phyloP scores from a whole-genome alignment of 1,140 invertebrate genomes.

The Adelges cooleyi region DNA sequence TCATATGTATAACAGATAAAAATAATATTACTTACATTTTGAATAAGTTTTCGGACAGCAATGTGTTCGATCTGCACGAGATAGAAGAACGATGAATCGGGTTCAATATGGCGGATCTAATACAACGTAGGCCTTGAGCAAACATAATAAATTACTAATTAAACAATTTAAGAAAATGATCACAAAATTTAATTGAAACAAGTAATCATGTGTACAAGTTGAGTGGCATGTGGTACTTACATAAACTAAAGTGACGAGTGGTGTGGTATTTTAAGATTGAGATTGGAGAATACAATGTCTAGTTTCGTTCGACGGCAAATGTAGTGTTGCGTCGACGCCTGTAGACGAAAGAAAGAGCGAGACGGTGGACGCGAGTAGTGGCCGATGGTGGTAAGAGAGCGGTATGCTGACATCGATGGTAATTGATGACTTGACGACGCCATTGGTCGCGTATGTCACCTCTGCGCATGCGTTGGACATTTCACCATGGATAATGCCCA shows the following conservation, averaged over 20 bases:
- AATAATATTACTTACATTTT: neutral
- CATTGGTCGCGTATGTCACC: no score
- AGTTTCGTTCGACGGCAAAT: neutral
- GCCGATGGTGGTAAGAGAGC: no score
- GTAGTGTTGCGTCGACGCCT: conserved; percentile 1
- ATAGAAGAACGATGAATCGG: neutral
- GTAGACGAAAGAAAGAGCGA: conserved; percentile 2
- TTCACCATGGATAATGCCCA: no score
- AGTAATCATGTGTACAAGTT: no score
- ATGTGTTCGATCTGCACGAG: neutral
- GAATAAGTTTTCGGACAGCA: neutral
- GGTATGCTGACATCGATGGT: no score
- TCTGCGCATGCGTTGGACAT: no score
- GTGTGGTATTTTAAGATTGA: neutral
- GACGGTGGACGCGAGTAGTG: no score
- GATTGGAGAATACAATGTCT: neutral
- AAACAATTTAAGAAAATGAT: neutral
- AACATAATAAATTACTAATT: conserved; percentile 17
- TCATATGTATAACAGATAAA: neutral
- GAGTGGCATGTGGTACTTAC: neutral
- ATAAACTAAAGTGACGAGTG: neutral
- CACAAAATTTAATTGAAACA: no score
- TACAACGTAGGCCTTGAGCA: conserved; percentile 10
- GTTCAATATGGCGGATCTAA: conserved; percentile 22
- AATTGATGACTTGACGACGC: conserved; percentile 16